Percentiles rank a stretch among this genome's conserved stretches.
Evolutionary conservation across 2,113 vertebrate species (phyloP).

Genomic region (Hyla sarda): DNA sequence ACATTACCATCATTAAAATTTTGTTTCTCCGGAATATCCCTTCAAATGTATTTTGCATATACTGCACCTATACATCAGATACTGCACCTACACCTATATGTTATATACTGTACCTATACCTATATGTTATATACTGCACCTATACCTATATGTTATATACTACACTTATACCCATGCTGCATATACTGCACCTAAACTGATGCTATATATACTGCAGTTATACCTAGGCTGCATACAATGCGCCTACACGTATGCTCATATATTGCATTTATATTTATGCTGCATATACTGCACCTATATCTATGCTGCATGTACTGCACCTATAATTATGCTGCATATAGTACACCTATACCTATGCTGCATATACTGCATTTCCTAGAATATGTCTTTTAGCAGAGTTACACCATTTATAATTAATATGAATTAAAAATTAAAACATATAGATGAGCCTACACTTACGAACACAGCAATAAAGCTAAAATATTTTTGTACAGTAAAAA

Average conservation of each 20-base stretch:
- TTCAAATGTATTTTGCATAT: neutral
- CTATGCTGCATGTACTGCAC: neutral
- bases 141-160: neutral
- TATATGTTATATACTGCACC: neutral
- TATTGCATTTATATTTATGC: neutral
- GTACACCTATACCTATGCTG: neutral
- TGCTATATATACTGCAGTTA: neutral
- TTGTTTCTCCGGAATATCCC: too few species aligned
- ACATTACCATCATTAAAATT: too few species aligned
- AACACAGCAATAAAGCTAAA: too few species aligned
- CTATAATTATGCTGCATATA: too few species aligned
- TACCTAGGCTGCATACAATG: too few species aligned
- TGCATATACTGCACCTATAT: neutral
- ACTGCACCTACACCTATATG: neutral
- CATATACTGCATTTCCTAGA: neutral
- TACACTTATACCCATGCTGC: neutral
- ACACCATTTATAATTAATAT: neutral
- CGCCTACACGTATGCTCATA: neutral
- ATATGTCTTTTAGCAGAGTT: neutral
- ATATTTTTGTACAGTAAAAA: too few species aligned
- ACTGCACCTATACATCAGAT: neutral
- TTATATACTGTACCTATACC: neutral
- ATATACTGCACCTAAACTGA: neutral
- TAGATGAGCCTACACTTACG: too few species aligned
- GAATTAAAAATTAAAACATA: too few species aligned